Conservation (phyloP, 2,888 invertebrate genomes). For the Scaptomyza parva region DNA sequence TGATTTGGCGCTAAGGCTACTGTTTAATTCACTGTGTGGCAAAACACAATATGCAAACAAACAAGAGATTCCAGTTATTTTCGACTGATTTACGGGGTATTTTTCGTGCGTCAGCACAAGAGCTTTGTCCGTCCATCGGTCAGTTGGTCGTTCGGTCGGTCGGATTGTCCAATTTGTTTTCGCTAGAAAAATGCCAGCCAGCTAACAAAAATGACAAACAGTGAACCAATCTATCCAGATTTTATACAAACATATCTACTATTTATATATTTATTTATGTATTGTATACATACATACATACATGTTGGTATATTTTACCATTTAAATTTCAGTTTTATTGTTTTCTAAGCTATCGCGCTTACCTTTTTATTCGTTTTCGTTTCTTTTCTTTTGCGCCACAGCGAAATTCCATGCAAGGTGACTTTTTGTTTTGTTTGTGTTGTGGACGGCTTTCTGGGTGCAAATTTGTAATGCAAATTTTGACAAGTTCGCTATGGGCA, state of each 20-base stretch:
- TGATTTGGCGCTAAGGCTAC: slow-evolving; percentile 69
- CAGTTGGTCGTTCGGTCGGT: slow-evolving; percentile 20
- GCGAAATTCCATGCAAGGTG: slow-evolving; percentile 81
- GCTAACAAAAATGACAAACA: slow-evolving; percentile 59
- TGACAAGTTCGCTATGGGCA: slow-evolving; percentile 44
- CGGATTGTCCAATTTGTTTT: slow-evolving; percentile 44
- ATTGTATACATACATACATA: slow-evolving; percentile 11
- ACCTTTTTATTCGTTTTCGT: slow-evolving; percentile 19
- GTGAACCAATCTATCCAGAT: slow-evolving; percentile 49
- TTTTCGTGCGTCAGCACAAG: slow-evolving; percentile 72
- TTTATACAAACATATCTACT: slow-evolving; percentile 11
- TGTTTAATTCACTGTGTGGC: slow-evolving; percentile 65
- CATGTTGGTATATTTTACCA: slow-evolving; percentile 25
- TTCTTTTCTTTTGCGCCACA: slow-evolving; percentile 35
- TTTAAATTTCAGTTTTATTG: slow-evolving; percentile 59
- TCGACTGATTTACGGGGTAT: slow-evolving; percentile 77
- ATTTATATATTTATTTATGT: slow-evolving; percentile 29
- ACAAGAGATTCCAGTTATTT: slow-evolving; percentile 74
- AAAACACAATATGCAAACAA: slow-evolving; percentile 41
- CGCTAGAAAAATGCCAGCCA: slow-evolving; percentile 60
- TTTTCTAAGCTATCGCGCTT: slow-evolving; percentile 55
- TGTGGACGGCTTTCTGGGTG: slow-evolving; percentile 65
- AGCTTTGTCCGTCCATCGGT: neutral
- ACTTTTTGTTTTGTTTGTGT: slow-evolving; percentile 68
- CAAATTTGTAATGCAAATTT: slow-evolving; percentile 80